Conservation (phyloP, 2,888 invertebrate genomes). For the Dasysyrphus albostriatus region DNA sequence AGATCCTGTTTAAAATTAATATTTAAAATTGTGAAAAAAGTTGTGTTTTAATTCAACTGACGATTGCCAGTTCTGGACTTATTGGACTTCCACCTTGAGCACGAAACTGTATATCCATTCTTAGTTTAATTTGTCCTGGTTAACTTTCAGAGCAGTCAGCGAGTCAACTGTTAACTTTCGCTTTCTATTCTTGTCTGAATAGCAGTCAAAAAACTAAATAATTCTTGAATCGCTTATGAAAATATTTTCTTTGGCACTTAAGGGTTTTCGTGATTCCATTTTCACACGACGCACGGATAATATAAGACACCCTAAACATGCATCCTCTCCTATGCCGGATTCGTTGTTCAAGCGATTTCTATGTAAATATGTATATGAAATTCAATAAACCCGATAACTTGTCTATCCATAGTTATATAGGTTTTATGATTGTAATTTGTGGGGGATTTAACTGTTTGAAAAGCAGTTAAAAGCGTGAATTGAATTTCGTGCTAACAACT, state of each 20-base stretch:
- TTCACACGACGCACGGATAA: slow-evolving; percentile 57
- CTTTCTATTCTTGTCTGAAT: slow-evolving; percentile 49
- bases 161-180: slow-evolving; percentile 37
- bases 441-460: slow-evolving; percentile 50
- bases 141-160: slow-evolving; percentile 55
- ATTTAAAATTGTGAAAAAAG: background rate
- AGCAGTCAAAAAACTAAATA: slow-evolving; percentile 7
- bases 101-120: slow-evolving; percentile 81
- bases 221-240: slow-evolving; percentile 15
- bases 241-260: slow-evolving; percentile 36
- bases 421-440: slow-evolving; percentile 37
- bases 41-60: slow-evolving; percentile 82
- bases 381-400: slow-evolving; percentile 48
- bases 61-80: slow-evolving; percentile 87
- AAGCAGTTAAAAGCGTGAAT: slow-evolving; percentile 50
- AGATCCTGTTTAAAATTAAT: slow-evolving; percentile 84
- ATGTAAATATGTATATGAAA: slow-evolving; percentile 42
- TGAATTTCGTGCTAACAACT: slow-evolving; percentile 60
- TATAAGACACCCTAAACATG: slow-evolving; percentile 49
- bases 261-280: slow-evolving; percentile 59
- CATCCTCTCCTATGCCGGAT: slow-evolving; percentile 15
- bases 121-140: background rate
- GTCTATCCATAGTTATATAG: slow-evolving; percentile 26
- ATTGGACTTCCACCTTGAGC: slow-evolving; percentile 87
- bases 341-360: slow-evolving; percentile 19